Evolutionary conservation across 2,113 vertebrate genomes (phyloP), one percentile per base, ranked within the genome.

Genomic region (Dascyllus trimaculatus): DNA sequence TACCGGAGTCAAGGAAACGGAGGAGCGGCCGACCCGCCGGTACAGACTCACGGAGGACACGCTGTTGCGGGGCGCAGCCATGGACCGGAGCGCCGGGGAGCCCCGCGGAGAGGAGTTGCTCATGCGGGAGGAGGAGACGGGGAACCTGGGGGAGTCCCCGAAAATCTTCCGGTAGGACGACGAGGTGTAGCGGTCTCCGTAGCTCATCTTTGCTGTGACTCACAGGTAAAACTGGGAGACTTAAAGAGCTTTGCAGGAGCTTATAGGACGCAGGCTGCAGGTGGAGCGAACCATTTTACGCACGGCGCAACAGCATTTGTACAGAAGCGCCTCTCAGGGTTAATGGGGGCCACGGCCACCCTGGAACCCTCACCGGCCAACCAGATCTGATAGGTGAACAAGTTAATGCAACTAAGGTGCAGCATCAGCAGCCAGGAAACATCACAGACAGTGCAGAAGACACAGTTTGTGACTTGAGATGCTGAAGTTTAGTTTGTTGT

Each of bases 161-260:
- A 96, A 96, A 52, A 95, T 92, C 86, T 94, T 96, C 85, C 95
- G 91, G 90, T 97, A 97, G 59, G 94, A 94, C 24, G 95, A 96
- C 24, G 95, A 89, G 53, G 92, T 85, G 87, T 94, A 95, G 64
- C 91, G 93, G 64, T 96, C 95, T 35, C 90, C 89, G 93, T 93
- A 94, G 87, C 86, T 96, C 96, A 96, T 96, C 79, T 79, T 91
- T 77, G 75, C 76, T 59, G 72, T 77, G 68, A 70, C 65, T 75
- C 79, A 25, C 54, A 82, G 51, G 49, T 10, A 58, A 73, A 13
- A 85, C 22, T 78, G 81, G 73, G 22, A 15, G 2, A 25, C 66
- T 79, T 85, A 82, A 64, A 32, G 82, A 82, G 88, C 75, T 80
- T 85, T 85, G 53, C 66, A n/a, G 63, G 57, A 58, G 78, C 68